Evolutionary conservation across 2,797 vertebrate genomes (phyloP).

Genomic region (Hylomyscus alleni): DNA sequence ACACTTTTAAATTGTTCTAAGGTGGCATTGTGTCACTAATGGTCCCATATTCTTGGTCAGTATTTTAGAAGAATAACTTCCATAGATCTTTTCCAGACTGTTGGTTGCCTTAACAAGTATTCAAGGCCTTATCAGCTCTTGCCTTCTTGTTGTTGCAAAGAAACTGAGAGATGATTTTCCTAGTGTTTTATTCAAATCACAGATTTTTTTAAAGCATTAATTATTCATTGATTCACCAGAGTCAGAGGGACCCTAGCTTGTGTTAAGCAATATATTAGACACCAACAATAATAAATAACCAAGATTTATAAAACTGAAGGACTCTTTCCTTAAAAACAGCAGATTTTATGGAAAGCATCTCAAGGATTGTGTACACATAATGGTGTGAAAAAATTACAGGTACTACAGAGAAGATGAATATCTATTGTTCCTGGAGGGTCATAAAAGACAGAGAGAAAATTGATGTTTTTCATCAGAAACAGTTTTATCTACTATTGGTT

Average conservation of each 20-base stretch:
- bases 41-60: not conserved
- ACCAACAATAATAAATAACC: not conserved
- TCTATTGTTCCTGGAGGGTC: slow-evolving; percentile 6
- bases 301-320: not conserved
- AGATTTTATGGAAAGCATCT: not conserved
- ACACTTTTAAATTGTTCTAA: not conserved
- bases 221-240: not conserved
- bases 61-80: slow-evolving; percentile 9
- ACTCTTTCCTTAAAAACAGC: not conserved
- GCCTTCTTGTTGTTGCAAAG: slow-evolving; percentile 22
- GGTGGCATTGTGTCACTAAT: not conserved
- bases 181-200: slow-evolving; percentile 12
- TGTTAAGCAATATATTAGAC: not conserved
- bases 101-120: not conserved
- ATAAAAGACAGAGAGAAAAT: slow-evolving; percentile 30
- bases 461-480: not conserved
- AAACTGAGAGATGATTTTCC: not conserved
- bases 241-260: not conserved
- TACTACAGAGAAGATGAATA: not conserved
- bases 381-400: not conserved
- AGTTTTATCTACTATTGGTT: slow-evolving; percentile 15
- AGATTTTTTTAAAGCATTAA: slow-evolving; percentile 42
- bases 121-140: not conserved
- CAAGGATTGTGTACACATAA: not conserved
- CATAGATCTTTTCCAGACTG: not conserved